Evolutionary conservation across 2,113 vertebrate genomes (phyloP).

Genomic region (Protomyctophum bolini): DNA sequence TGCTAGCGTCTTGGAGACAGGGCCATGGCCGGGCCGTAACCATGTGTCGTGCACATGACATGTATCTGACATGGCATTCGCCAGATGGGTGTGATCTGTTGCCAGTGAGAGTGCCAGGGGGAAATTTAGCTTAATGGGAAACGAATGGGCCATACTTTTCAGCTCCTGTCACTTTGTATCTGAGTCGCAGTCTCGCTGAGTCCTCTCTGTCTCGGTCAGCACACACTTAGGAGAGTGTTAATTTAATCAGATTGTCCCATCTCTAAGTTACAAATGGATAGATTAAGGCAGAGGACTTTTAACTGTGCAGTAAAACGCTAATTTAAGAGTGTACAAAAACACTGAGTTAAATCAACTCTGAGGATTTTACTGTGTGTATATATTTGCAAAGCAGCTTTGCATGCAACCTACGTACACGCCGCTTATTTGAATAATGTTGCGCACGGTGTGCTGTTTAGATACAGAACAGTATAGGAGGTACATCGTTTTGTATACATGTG

Average conservation of each 20-base stretch:
- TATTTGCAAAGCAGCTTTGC: conserved; percentile 63
- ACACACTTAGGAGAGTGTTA: too few species aligned
- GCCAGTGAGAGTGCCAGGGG: conserved; percentile 21
- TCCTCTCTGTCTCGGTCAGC: too few species aligned
- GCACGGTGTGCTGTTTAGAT: background rate
- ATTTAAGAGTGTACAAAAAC: too few species aligned
- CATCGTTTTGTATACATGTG: conserved; percentile 22
- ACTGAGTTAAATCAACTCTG: too few species aligned
- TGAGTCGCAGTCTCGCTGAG: background rate
- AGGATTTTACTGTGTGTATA: conserved; percentile 19
- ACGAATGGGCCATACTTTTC: conserved; percentile 42
- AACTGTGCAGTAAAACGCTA: too few species aligned
- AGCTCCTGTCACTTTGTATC: conserved; percentile 33
- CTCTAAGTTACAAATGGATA: too few species aligned
- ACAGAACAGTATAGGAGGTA: background rate
- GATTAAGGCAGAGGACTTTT: too few species aligned
- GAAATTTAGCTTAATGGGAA: conserved; percentile 40
- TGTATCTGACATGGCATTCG: conserved; percentile 46
- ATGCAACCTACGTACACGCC: conserved; percentile 25
- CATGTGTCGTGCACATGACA: conserved; percentile 13
- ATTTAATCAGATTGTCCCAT: too few species aligned
- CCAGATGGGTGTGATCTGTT: conserved; percentile 33
- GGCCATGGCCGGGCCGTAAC: background rate
- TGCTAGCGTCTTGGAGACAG: background rate
- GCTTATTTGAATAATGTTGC: conserved; percentile 40